phyloP scores from a whole-genome alignment of 2,888 invertebrate species.

The Cyrtodaria siliqua region DNA sequence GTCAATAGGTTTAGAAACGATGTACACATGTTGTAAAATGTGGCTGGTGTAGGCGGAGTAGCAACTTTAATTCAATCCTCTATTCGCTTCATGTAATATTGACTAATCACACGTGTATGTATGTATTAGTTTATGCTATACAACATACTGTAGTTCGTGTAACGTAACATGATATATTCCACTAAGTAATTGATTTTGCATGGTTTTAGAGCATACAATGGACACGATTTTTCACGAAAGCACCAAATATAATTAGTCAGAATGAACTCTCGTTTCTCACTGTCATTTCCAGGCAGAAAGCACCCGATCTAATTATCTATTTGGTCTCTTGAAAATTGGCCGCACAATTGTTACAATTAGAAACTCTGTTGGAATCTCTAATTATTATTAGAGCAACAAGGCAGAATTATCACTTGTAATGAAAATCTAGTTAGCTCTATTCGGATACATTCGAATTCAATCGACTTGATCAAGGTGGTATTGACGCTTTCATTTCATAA shows the following conservation, averaged over 20 bases:
- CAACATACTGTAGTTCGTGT: too few species aligned
- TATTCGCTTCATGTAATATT: too few species aligned
- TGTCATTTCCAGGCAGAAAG: slow-evolving; percentile 31
- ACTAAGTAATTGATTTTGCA: too few species aligned
- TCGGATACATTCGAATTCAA: slow-evolving; percentile 36
- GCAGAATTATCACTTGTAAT: slow-evolving; percentile 60
- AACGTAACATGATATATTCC: too few species aligned
- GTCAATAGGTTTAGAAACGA: too few species aligned
- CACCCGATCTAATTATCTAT: slow-evolving; percentile 45
- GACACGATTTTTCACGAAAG: too few species aligned
- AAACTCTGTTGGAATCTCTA: slow-evolving; percentile 45
- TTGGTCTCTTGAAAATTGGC: slow-evolving; percentile 38
- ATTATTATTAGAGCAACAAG: slow-evolving; percentile 61
- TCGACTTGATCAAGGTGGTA: slow-evolving; percentile 50
- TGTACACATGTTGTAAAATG: too few species aligned
- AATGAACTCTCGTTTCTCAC: neutral
- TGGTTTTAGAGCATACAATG: too few species aligned
- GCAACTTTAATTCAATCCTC: too few species aligned
- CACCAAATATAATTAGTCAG: neutral
- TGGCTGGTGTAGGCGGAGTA: too few species aligned
- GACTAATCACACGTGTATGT: too few species aligned
- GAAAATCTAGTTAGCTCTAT: slow-evolving; percentile 63
- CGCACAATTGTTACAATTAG: slow-evolving; percentile 60
- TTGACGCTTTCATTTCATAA: slow-evolving; percentile 66
- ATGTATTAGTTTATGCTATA: too few species aligned